phyloP scores from a whole-genome alignment of 2,888 invertebrate genomes.

The Phanerotoma sp. region DNA sequence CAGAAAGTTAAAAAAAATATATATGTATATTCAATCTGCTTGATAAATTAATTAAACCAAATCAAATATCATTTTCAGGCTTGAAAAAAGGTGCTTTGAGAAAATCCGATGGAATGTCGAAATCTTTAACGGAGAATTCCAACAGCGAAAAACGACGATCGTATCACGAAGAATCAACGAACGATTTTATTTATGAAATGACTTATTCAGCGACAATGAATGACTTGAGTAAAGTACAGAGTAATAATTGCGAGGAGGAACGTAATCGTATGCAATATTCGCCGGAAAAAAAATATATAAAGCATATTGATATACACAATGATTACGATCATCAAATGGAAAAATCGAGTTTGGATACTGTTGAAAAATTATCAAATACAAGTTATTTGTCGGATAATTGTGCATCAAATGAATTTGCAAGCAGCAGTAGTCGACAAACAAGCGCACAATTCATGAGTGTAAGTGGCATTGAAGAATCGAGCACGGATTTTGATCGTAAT shows the following conservation, averaged over 20 bases:
- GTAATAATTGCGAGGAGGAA: slow-evolving; percentile 30
- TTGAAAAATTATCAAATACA: slow-evolving; percentile 43
- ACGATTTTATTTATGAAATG: slow-evolving; percentile 31
- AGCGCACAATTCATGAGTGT: slow-evolving; percentile 38
- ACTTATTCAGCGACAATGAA: slow-evolving; percentile 44
- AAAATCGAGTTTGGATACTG: slow-evolving; percentile 24
- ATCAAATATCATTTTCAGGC: slow-evolving; percentile 36
- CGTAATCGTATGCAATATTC: slow-evolving; percentile 35
- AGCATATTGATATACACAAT: slow-evolving; percentile 47
- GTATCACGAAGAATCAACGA: slow-evolving; percentile 31
- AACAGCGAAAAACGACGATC: slow-evolving; percentile 37
- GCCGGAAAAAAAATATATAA: slow-evolving; percentile 44
- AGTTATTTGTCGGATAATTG: slow-evolving; percentile 32
- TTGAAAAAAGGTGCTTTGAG: slow-evolving; percentile 34
- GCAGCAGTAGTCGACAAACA: slow-evolving; percentile 6
- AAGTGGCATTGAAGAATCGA: slow-evolving; percentile 39
- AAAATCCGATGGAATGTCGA: slow-evolving; percentile 32
- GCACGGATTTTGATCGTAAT: slow-evolving; percentile 35
- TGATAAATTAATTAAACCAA: too few relatives aligned
- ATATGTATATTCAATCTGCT: too few relatives aligned
- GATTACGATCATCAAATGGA: slow-evolving; percentile 29
- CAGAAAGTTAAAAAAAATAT: too few relatives aligned
- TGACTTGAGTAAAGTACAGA: slow-evolving; percentile 42
- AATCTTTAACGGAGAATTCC: slow-evolving; percentile 33
- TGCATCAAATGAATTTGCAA: slow-evolving; percentile 28